Percentiles rank a stretch among this genome's conserved stretches.
phyloP scores from a whole-genome alignment of 1,140 invertebrate genomes.

The Drosophila persimilis region DNA sequence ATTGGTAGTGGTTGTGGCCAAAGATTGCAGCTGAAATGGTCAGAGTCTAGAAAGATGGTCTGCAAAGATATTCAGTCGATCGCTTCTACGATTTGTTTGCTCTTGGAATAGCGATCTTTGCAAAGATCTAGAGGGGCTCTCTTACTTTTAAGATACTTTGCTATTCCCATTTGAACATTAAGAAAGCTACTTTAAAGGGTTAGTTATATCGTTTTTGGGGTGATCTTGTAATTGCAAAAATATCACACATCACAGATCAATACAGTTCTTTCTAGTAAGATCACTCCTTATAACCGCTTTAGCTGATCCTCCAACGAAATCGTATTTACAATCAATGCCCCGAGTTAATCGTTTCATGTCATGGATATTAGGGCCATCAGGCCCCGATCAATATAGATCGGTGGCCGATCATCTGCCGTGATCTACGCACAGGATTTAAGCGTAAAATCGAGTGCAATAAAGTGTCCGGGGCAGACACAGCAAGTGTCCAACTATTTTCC shows the following conservation, averaged over 20 bases:
- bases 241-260: not conserved
- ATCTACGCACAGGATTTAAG: constrained; percentile 42
- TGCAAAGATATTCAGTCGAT: too few relatives aligned
- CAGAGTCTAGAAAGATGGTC: not conserved
- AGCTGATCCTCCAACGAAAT: constrained; percentile 30
- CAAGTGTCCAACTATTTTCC: constrained; percentile 64
- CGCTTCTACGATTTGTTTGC: too few relatives aligned
- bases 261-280: constrained; percentile 5
- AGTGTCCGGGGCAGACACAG: constrained; percentile 43
- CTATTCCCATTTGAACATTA: too few relatives aligned
- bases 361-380: constrained; percentile 66
- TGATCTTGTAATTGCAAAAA: not conserved
- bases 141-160: too few relatives aligned
- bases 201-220: too few relatives aligned
- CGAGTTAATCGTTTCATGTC: constrained; percentile 65
- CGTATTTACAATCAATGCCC: constrained; percentile 4
- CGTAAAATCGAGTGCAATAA: constrained; percentile 79
- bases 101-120: too few relatives aligned
- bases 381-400: constrained; percentile 33
- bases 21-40: constrained; percentile 21
- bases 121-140: too few relatives aligned
- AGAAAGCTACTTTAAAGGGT: too few relatives aligned
- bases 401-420: constrained; percentile 34
- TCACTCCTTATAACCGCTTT: constrained; percentile 9
- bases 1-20: constrained; percentile 34